Evolutionary conservation across 2,113 vertebrate species (phyloP), one percentile per base, ranked within the genome.

Genomic region (Epinephelus lanceolatus): DNA sequence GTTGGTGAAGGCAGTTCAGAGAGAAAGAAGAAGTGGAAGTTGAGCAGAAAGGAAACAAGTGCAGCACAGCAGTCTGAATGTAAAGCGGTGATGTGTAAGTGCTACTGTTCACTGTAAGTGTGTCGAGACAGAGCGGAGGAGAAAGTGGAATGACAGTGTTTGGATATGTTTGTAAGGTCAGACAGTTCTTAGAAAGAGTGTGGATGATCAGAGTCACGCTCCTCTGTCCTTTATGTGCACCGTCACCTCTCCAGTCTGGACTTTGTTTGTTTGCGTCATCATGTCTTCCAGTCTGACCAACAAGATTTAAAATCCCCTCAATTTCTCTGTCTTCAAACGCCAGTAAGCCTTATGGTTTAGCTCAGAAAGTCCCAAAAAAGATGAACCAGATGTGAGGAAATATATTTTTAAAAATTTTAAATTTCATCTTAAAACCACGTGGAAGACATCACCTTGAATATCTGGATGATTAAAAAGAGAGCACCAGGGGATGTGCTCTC

Each of bases 281-380:
- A 81, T 47, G 91, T 94, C 92, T 92, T 93, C 89, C 90, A 89
- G 84, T 89, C 70, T 77, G 78, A 92, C 80, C 86, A 87, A 81
- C 74, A 55, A 78, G 19, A 77, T 86, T 78, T 80, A 21, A 78
- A 83, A 74, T 69, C 72, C 70, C 77, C 62, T 79, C 27, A 40
- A 72, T 74, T 76, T 61, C 30, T 69, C 63, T 69, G 82, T 91
- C 82, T 89, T 85, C 77, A 88, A 75, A 70, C 6, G 80, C 86
- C 86, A 71, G 56, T 87, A 76, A 89, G 89, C 91, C 89, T 91
- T 87, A 90, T 4, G 84, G 84, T 87, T 91, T 89, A 74, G 52
- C 76, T 82, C 80, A 61, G 61, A 90, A 76, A 15, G 11, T 53
- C 2, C 13, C 2, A 68, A 53, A 62, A 30, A 17, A 18, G 21